A percentile compares a stretch with the other conserved stretches of the same genome.
These are phyloP conservation scores for Macrosiphum euphorbiae DNA, from an alignment of 2,888 invertebrate species.

Conservation along the genomic window DNA sequence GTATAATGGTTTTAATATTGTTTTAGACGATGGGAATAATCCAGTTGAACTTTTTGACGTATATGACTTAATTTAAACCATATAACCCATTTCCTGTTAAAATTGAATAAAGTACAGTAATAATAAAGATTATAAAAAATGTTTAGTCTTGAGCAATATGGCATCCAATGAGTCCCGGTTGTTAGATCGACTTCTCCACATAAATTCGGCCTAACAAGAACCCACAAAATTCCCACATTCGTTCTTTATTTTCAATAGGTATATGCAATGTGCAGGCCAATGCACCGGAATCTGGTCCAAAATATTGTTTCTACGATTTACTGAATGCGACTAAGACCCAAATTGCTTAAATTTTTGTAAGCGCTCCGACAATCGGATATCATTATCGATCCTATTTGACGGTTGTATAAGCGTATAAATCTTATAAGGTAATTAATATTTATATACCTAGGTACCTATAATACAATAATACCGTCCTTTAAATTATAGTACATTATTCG, in stretches of 20 bases:
- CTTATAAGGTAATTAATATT: background rate
- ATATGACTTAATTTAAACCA: too few species aligned
- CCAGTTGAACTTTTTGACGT: too few species aligned
- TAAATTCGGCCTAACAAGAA: background rate
- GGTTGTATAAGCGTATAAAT: background rate
- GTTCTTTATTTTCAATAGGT: background rate
- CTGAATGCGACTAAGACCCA: background rate
- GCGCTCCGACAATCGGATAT: background rate
- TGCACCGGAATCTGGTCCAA: background rate
- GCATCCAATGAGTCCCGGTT: background rate
- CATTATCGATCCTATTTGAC: background rate
- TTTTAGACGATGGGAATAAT: too few species aligned
- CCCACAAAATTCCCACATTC: background rate
- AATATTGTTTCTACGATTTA: background rate
- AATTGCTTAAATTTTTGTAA: background rate
- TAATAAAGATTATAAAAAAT: background rate
- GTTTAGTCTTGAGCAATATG: background rate
- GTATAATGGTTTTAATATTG: too few species aligned
- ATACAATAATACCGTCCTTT: background rate
- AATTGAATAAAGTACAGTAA: background rate
- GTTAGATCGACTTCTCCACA: background rate
- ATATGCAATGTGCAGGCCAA: background rate
- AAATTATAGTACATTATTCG: background rate
- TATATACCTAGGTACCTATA: background rate
- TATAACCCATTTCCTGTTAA: too few species aligned